These are phyloP conservation scores for Zoanthus solanderi DNA, from an alignment of 92 coral and sea anemone genomes.

Conservation along the genomic window DNA sequence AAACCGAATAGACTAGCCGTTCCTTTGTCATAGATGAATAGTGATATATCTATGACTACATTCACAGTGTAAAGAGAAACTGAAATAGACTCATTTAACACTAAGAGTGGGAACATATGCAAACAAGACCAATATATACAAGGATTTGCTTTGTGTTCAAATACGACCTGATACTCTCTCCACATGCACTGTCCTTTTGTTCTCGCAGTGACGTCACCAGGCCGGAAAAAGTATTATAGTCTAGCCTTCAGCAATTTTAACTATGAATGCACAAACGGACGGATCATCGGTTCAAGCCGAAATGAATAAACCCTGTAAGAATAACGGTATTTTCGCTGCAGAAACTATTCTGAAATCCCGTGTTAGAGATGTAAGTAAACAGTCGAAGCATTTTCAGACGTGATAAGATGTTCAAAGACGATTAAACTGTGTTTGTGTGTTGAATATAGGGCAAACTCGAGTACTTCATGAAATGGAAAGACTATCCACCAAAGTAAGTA, in stretches of 20 bases:
- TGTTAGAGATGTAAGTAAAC: constrained; percentile 82
- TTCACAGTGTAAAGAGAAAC: not conserved
- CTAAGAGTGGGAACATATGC: constrained; percentile 1
- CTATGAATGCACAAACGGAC: constrained; percentile 58
- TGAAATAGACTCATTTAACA: not conserved
- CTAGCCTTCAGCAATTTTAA: constrained; percentile 47
- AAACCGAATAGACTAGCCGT: not conserved
- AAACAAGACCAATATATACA: constrained; percentile 27
- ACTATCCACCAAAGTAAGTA: constrained; percentile 94
- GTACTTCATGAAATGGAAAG: constrained; percentile 98
- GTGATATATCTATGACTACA: not conserved
- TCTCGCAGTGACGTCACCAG: constrained; percentile 44
- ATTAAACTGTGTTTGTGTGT: constrained; percentile 24
- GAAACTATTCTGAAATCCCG: constrained; percentile 97
- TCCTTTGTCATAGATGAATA: not conserved
- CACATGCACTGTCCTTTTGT: constrained; percentile 51
- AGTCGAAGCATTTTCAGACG: constrained; percentile 4
- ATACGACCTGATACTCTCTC: constrained; percentile 32
- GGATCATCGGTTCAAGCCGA: constrained; percentile 12
- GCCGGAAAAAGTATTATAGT: constrained; percentile 55
- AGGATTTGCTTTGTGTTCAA: constrained; percentile 25
- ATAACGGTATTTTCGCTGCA: constrained; percentile 98
- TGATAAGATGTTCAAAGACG: constrained; percentile 2
- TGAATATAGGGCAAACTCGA: constrained; percentile 95
- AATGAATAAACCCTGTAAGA: constrained; percentile 90